These are phyloP conservation scores for Puma concolor DNA, from an alignment of 2,113 vertebrate genomes.

Conservation along the genomic window DNA sequence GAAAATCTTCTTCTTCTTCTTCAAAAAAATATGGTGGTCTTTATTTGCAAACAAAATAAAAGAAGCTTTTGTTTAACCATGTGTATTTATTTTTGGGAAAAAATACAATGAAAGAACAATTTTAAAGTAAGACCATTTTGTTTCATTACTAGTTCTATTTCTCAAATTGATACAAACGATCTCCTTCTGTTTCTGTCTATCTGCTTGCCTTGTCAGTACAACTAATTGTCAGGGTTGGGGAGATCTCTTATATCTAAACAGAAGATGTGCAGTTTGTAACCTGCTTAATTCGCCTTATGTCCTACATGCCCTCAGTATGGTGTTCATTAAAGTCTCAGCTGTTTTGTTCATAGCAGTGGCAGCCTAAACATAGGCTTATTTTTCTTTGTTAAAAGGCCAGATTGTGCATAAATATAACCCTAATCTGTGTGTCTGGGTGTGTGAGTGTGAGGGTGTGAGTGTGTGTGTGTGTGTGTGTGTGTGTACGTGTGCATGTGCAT, in stretches of 20 bases:
- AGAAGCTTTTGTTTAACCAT: conserved; percentile 74
- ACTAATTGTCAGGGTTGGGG: conserved; percentile 86
- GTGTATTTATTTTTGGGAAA: conserved; percentile 63
- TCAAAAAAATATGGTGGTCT: conserved; percentile 63
- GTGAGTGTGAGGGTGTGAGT: not conserved
- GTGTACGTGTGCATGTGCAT: not conserved
- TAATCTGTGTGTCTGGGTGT: conserved; percentile 37
- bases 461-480: not conserved
- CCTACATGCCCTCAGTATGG: conserved; percentile 88
- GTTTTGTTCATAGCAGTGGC: conserved; percentile 84
- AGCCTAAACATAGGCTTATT: conserved; percentile 85
- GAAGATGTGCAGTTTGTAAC: conserved; percentile 88
- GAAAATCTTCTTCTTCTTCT: conserved; percentile 70
- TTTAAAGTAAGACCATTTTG: conserved; percentile 85
- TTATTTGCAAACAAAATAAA: conserved; percentile 82
- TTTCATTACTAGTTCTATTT: conserved; percentile 86
- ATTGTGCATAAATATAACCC: conserved; percentile 86
- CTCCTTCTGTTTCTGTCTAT: conserved; percentile 90
- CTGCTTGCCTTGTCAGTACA: conserved; percentile 84
- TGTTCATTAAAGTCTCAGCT: conserved; percentile 90
- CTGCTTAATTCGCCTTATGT: conserved; percentile 89
- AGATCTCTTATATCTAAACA: conserved; percentile 84
- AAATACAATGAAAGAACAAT: conserved; percentile 49
- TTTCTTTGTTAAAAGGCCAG: conserved; percentile 90
- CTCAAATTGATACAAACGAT: conserved; percentile 92